These are phyloP conservation scores for Rhinopomastus cyanomelas DNA, from an alignment of 2,113 vertebrate genomes.

Conservation along the genomic window DNA sequence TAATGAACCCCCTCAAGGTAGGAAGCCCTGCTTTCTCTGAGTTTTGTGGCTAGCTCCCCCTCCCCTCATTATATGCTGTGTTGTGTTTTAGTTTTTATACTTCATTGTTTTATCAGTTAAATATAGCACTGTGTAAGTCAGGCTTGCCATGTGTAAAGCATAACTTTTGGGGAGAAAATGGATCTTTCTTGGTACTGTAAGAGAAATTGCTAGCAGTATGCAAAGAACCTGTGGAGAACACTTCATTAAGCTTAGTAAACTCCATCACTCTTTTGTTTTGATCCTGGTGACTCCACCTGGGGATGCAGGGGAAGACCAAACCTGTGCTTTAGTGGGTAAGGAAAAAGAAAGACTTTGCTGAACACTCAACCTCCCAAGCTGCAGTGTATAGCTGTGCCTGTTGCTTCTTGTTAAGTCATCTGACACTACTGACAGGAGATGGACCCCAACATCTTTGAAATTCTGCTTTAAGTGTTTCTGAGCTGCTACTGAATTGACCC, in stretches of 20 bases:
- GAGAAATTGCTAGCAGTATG: background rate
- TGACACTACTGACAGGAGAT: background rate
- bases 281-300: background rate
- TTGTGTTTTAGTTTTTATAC: background rate
- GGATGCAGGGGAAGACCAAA: background rate
- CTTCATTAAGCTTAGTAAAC: background rate
- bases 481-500: background rate
- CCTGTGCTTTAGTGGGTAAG: background rate
- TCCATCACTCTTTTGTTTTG: background rate
- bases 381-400: background rate
- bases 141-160: background rate
- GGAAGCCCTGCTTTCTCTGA: background rate
- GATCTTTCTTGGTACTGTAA: background rate
- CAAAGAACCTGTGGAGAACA: background rate
- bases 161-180: background rate
- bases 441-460: background rate
- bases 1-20: conserved; percentile 86
- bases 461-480: background rate
- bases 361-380: background rate
- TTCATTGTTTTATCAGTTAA: background rate
- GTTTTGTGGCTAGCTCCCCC: background rate
- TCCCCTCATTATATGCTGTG: background rate
- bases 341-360: background rate
- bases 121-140: background rate
- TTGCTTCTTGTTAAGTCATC: background rate